Percentiles rank a stretch among this genome's conserved stretches.
Evolutionary conservation across 2,797 vertebrate genomes (phyloP).

Genomic region (Gymnothorax javanicus): DNA sequence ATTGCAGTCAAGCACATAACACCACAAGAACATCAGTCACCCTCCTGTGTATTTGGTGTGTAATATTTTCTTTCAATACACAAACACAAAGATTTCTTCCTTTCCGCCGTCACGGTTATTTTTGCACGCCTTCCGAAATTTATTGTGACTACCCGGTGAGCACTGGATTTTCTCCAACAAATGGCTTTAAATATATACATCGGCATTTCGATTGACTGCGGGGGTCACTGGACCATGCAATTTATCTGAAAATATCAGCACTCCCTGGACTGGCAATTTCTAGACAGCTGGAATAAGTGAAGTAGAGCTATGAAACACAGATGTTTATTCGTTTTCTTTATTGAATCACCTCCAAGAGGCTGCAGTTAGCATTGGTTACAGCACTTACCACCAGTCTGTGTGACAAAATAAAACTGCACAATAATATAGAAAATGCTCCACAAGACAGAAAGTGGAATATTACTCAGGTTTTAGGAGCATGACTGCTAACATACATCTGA

Average conservation of each 20-base stretch:
- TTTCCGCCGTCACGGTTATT: neutral
- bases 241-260: conserved; percentile 24
- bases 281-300: conserved; percentile 35
- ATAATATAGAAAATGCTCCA: conserved; percentile 34
- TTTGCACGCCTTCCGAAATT: neutral
- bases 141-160: conserved; percentile 6
- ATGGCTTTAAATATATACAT: conserved; percentile 33
- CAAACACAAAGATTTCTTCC: conserved; percentile 1
- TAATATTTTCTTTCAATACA: conserved; percentile 29
- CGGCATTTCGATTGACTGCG: conserved; percentile 21
- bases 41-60: conserved; percentile 22
- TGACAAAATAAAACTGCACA: conserved; percentile 12
- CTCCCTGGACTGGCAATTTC: conserved; percentile 8
- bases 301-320: conserved; percentile 43
- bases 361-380: conserved; percentile 38
- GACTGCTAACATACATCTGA: conserved; percentile 35
- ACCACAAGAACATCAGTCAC: conserved; percentile 35
- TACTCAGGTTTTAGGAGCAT: conserved; percentile 35
- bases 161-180: conserved; percentile 20
- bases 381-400: conserved; percentile 18
- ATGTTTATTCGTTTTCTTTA: conserved; percentile 39
- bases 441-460: conserved; percentile 36
- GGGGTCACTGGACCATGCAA: conserved; percentile 20
- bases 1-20: conserved; percentile 37
- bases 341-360: conserved; percentile 28